These are phyloP conservation scores for Threskiornis aethiopicus DNA, from an alignment of 2,797 vertebrate species.

Conservation along the genomic window DNA sequence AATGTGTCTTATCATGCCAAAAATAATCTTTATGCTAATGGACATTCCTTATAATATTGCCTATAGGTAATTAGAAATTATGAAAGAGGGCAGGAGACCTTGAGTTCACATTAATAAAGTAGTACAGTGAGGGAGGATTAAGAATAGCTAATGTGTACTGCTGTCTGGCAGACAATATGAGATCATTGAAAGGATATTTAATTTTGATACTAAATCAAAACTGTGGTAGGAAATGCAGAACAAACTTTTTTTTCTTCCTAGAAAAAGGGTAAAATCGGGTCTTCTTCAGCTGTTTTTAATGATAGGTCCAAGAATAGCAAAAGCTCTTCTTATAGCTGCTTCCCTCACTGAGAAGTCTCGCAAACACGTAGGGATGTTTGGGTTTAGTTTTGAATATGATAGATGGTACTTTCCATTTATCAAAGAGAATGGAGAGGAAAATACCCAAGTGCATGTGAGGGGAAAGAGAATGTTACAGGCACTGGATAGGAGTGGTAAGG, in stretches of 20 bases:
- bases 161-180: background rate
- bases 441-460: background rate
- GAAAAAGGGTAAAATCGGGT: background rate
- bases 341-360: background rate
- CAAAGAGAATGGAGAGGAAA: background rate
- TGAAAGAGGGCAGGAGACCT: background rate
- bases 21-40: conserved; percentile 57
- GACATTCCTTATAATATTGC: background rate
- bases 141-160: background rate
- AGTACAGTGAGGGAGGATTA: background rate
- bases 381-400: background rate
- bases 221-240: background rate
- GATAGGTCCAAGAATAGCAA: background rate
- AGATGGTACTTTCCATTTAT: background rate
- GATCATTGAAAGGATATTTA: background rate
- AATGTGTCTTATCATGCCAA: background rate
- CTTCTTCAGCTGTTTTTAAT: background rate
- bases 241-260: background rate
- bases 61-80: conserved; percentile 45
- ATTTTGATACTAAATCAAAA: background rate
- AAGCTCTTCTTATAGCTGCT: background rate
- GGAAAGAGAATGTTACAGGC: background rate
- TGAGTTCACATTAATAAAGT: conserved; percentile 27
- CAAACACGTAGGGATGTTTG: background rate
- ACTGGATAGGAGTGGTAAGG: background rate